Evolutionary conservation across 2,888 invertebrate species (phyloP), one percentile per base, ranked within the genome.

Genomic region (Argyra leucocephala): DNA sequence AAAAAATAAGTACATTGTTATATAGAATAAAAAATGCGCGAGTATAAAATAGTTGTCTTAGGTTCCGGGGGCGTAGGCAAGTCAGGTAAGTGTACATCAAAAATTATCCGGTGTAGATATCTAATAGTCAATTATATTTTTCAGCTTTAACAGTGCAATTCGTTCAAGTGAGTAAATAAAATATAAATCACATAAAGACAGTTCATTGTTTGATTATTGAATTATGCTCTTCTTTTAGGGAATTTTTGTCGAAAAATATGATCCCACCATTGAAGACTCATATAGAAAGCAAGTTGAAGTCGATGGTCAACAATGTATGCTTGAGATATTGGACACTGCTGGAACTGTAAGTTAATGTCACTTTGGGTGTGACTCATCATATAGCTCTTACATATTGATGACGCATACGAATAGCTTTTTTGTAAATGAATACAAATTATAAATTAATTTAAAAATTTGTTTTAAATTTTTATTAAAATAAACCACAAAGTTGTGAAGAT

Each of bases 251-350:
- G 99, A 99, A 83, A 99, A 99, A 85, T 99, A 93, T 83, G 99
- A 99, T 83, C 99, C 99, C 70, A 99, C 99, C 75, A 99, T 99
- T 79, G 99, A 99, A 83, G 99, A 99, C 85, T 96, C 96, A 83
- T 99, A 99, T 83, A 88, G 99, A 81, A 99, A 99, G 86, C 97
- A 99, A 86, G 96, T 99, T 72, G 98, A 99, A 85, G 97, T 99
- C 70, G 99, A 99, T 81, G 96, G 96, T 64, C 96, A 97, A 81
- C 98, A 98, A 82, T 99, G 99, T 82, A 99, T 99, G 97, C 86
- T 99, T 76, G 99, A 99, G 85, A 99, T 99, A 75, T 84, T 99
- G 78, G 99, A 99, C 83, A 99, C 99, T 70, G 99, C 99, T 74
- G 99, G 99, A 79, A 99, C 99, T 78, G 91, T 91, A 83, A 83